Evolutionary conservation across 2,888 invertebrate genomes (phyloP).

Genomic region (Eilema sororculum): DNA sequence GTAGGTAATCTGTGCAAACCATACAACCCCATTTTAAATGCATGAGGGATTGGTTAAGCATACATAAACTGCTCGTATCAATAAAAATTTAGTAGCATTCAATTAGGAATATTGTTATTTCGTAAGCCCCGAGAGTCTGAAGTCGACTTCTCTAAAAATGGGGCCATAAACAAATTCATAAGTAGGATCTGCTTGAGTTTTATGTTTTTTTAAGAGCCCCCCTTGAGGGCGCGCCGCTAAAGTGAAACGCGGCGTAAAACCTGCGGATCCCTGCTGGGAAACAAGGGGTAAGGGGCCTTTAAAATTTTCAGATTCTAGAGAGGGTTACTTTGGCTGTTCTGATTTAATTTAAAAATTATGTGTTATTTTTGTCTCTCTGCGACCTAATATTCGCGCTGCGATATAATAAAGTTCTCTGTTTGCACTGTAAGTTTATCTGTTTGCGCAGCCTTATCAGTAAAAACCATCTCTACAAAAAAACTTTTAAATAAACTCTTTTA

Average conservation of each 20-base stretch:
- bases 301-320: conserved; percentile 38
- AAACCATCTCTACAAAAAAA: too few relatives aligned
- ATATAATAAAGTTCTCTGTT: too few relatives aligned
- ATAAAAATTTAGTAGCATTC: conserved; percentile 68
- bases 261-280: conserved; percentile 73
- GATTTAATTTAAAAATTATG: neutral
- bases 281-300: conserved; percentile 61
- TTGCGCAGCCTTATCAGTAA: too few relatives aligned
- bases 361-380: neutral
- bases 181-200: conserved; percentile 82
- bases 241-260: conserved; percentile 83
- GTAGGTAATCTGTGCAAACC: neutral
- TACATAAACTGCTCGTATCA: conserved; percentile 52
- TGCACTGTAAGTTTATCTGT: too few relatives aligned
- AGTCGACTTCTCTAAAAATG: conserved; percentile 71
- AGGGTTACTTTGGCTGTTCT: conserved; percentile 29
- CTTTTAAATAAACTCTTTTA: too few relatives aligned
- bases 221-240: conserved; percentile 73
- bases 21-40: neutral
- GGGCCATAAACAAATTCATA: conserved; percentile 86
- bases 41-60: conserved; percentile 19
- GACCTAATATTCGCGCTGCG: neutral
- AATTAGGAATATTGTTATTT: conserved; percentile 78
- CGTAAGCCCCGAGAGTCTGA: conserved; percentile 67
- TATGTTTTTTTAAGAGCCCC: conserved; percentile 83